These are phyloP conservation scores for Globodera rostochiensis DNA, from an alignment of 1,140 invertebrate genomes.

Conservation along the genomic window DNA sequence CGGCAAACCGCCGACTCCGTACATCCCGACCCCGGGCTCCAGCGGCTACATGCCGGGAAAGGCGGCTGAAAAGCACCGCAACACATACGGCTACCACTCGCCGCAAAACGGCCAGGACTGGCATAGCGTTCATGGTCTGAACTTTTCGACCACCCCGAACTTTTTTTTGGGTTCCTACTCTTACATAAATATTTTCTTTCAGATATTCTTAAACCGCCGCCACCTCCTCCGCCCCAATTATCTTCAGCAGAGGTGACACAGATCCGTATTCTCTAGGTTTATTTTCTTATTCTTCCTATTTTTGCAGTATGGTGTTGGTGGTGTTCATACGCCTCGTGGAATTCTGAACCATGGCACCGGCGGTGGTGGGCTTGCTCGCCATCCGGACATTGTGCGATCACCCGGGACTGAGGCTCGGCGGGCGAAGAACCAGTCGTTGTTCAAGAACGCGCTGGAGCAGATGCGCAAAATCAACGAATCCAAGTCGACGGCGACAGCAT, in stretches of 20 bases:
- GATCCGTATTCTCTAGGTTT: too few species aligned
- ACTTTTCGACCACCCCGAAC: too few species aligned
- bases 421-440: slow-evolving; percentile 1
- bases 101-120: not conserved
- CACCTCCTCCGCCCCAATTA: slow-evolving; percentile 2
- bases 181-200: too few species aligned
- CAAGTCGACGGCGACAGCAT: too few species aligned
- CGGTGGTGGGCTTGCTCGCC: not conserved
- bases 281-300: too few species aligned
- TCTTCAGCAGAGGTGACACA: not conserved
- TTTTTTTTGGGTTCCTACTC: too few species aligned
- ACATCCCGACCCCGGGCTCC: slow-evolving; percentile 15
- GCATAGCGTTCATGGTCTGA: not conserved
- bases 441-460: slow-evolving; percentile 18
- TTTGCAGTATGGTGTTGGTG: not conserved
- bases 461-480: not conserved
- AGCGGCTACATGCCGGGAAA: not conserved
- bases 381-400: not conserved
- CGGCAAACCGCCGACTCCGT: slow-evolving; percentile 18
- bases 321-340: not conserved
- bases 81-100: not conserved
- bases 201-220: not conserved
- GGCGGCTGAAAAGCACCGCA: not conserved
- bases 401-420: not conserved
- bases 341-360: not conserved